A percentile compares a stretch with the other conserved stretches of the same genome.
Conservation (phyloP, 2,113 vertebrate species). For the Sylvia atricapilla region DNA sequence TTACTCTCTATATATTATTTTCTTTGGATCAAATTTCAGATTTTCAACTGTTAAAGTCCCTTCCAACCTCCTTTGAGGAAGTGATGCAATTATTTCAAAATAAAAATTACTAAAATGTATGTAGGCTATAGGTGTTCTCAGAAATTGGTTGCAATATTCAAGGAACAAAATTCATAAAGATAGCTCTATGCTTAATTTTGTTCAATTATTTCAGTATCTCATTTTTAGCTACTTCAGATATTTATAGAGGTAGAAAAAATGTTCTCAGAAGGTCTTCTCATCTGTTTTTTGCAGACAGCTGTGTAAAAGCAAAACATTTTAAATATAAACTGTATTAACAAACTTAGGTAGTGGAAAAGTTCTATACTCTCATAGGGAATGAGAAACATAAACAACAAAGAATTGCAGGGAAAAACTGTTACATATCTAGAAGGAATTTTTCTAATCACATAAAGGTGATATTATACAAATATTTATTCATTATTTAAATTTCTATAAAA, state of each 20-base stretch:
- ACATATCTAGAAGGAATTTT: background rate
- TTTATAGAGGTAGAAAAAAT: background rate
- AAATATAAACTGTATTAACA: background rate
- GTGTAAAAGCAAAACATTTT: background rate
- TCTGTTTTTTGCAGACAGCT: background rate
- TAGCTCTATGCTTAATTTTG: background rate
- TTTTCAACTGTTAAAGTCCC: background rate
- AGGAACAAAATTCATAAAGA: background rate
- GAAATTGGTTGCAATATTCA: background rate
- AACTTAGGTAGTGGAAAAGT: background rate
- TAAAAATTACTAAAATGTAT: background rate
- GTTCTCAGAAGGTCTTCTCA: rapidly evolving
- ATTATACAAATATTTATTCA: background rate
- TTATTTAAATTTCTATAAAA: background rate
- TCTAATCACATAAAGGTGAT: background rate
- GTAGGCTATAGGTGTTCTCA: background rate
- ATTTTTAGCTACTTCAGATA: background rate
- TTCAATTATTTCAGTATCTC: background rate
- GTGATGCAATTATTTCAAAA: background rate
- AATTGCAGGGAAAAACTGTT: rapidly evolving
- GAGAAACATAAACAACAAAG: background rate
- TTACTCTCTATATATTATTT: background rate
- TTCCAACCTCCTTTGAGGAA: background rate
- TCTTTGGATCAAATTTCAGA: background rate
- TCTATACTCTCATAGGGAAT: background rate